Base-by-base conservation (phyloP, 2,797 vertebrate genomes). In the Takifugu rubripes region DNA sequence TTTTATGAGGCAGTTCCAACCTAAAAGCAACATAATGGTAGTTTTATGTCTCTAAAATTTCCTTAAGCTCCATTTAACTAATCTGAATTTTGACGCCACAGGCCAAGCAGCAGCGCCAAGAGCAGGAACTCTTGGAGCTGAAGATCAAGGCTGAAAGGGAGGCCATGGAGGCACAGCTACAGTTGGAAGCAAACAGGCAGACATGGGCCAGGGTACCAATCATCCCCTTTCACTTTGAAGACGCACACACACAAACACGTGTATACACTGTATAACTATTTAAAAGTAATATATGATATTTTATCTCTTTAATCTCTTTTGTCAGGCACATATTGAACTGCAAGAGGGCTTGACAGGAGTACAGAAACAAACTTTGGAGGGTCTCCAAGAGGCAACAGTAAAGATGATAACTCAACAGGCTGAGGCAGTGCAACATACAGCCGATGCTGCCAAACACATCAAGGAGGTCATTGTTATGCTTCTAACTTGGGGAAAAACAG, bases 101-200 rank as follows among this genome's bases (percentile, higher is more conserved):
- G 97, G 91, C 93, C 62, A 94, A 98, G 65, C 95, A 98, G 77
- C 94, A 98, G 54, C 90, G 85, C 29, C 94, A 98, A 51, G 95
- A 98, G 64, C 89, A 85, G 46, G 94, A 97, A 53, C 84, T 99
- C 45, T 92, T 93, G 5, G 91, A 96, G 73, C 72, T 97, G 82
- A 96, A 95, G 83, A 82, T 96, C 62, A 95, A 96, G 70, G 90
- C 95, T 0, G 95, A 98, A 49, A 91, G 94, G 75, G 96, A 98
- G 78, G 91, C 94, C 16, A 86, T 98, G 66, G 94, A 94, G 78
- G 87, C 90, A 62, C 90, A 94, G 71, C 91, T 92, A 40, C 93
- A 97, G 5, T 74, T 96, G 70, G 95, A 98, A 61, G 93, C 96
- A 82, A 92, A 92, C 59, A 84, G 90, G 43, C 94, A 95, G 81